Conservation (phyloP, 2,113 vertebrate species). For the Camelus dromedarius region DNA sequence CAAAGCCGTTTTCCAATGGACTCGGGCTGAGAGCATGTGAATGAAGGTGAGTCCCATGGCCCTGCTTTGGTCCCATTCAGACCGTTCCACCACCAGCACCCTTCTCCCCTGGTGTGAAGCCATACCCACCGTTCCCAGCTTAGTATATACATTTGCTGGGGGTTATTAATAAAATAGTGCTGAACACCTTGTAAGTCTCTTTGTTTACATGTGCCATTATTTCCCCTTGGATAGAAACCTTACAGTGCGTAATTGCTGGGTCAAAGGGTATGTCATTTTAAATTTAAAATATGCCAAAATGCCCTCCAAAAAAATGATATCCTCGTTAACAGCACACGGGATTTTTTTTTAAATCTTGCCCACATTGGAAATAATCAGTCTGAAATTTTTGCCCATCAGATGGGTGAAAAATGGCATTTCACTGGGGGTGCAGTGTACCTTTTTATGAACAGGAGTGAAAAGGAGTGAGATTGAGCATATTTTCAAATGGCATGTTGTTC, state of each 20-base stretch:
- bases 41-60: too few relatives aligned
- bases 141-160: background rate
- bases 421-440: background rate
- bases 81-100: background rate
- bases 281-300: background rate
- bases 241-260: background rate
- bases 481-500: background rate
- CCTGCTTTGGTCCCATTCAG: background rate
- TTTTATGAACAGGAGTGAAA: background rate
- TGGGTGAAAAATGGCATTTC: background rate
- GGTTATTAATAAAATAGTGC: background rate
- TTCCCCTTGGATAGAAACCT: background rate
- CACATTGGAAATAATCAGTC: background rate
- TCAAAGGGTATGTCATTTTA: background rate
- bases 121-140: background rate
- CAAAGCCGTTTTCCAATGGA: background rate
- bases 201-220: background rate
- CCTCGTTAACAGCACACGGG: background rate
- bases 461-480: background rate
- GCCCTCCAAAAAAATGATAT: background rate
- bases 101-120: background rate
- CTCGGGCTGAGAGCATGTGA: fast-evolving
- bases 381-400: background rate
- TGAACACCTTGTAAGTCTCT: background rate
- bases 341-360: background rate